Conservation (phyloP, 2,888 invertebrate genomes). For the Oxytorus armatus region DNA sequence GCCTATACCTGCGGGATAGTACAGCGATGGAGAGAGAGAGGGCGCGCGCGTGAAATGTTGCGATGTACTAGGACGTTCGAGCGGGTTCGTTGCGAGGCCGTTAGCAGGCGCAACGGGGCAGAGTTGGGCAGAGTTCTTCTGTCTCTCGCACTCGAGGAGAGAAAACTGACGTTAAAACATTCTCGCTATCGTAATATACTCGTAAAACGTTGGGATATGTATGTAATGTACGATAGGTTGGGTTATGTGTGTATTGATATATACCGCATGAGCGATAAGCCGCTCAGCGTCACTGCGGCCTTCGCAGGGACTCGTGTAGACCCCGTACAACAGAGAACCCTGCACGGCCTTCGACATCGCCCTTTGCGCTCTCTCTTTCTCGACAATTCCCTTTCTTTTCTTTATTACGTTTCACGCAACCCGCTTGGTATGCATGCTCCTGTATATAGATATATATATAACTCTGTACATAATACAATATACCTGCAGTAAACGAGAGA, state of each 20-base stretch:
- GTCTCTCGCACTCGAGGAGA: background rate
- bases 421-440: slow-evolving; percentile 35
- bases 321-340: slow-evolving; percentile 29
- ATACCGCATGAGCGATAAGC: slow-evolving; percentile 51
- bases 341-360: slow-evolving; percentile 57
- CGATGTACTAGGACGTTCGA: slow-evolving; percentile 49
- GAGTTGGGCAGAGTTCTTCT: no score
- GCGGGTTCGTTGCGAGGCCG: slow-evolving; percentile 59
- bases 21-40: slow-evolving; percentile 24
- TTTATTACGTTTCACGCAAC: slow-evolving; percentile 60
- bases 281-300: slow-evolving; percentile 47
- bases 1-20: background rate
- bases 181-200: no score
- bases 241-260: slow-evolving; percentile 2
- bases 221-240: no score
- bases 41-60: slow-evolving; percentile 39
- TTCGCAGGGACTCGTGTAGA: slow-evolving; percentile 49
- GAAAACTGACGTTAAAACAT: no score
- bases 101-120: no score
- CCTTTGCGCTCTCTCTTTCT: slow-evolving; percentile 44
- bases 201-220: no score
- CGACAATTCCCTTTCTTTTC: slow-evolving; percentile 54
- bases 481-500: slow-evolving; percentile 8
- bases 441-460: slow-evolving; percentile 2
- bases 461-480: background rate